Evolutionary conservation across 2,113 vertebrate species (phyloP), one percentile per base, ranked within the genome.

Genomic region (Haplotaxodon microlepis): DNA sequence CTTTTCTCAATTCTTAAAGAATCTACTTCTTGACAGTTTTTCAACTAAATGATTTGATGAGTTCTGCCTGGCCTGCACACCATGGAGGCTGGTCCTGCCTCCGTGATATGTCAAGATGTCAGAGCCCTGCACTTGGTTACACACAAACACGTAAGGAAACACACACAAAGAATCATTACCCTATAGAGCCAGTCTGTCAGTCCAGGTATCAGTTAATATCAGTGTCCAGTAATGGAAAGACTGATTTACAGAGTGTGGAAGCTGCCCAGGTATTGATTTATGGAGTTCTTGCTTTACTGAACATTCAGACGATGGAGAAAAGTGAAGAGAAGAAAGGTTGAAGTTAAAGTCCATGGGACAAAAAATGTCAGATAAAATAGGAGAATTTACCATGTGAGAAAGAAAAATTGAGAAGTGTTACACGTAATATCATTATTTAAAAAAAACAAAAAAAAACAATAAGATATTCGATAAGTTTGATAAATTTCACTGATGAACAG

Each of bases 191-290:
- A 57, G 86, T 83, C 79, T 88, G 85, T 86, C 91, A 87, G 40
- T 93, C 88, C 85, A 90, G 61, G 84, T 89, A 92, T 91, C 88
- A 82, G 90, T 89, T 92, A 84, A 91, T 92, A 90, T 89, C 88
- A 89, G 87, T 90, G 89, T 90, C 87, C 50, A 81, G 80, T 92
- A 92, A 92, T 94, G 87, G 86, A 90, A 88, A 87, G 84, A 81
- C 80, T 87, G 87, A 89, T 88, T 92, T 89, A 88, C 86, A 83
- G 88, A 73, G 84, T 27, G 12, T 82, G 61, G 90, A 86, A 73
- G 50, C 85, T 86, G 73, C 45, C 57, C 24, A 50, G 84, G 40
- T 89, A 91, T 91, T 89, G 90, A 93, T 93, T 86, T 81, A 50
- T 73, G 50, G 53, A 88, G 85, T 85, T 90, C 73, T 86, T 21